A percentile compares a stretch with the other conserved stretches of the same genome.
Evolutionary conservation across 2,797 vertebrate genomes (phyloP).

Genomic region (Australoheros facetus): DNA sequence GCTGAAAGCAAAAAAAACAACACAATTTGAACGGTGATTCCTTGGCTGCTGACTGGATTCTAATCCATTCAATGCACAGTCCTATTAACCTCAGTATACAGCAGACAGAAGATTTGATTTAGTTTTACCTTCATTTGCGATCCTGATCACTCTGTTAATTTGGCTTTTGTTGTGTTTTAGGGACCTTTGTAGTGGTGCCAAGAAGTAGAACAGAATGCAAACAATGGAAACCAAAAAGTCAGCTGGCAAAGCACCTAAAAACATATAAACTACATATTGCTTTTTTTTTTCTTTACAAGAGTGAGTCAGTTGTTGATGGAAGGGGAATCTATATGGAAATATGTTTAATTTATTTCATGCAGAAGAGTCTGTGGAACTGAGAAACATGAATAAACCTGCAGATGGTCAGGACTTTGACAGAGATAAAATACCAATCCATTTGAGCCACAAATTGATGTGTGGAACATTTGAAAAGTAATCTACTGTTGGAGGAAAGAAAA

Average conservation of each 20-base stretch:
- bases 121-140: background rate
- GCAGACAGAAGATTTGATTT: background rate
- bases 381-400: background rate
- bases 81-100: conserved; percentile 16
- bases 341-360: background rate
- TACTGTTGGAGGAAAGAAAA: background rate
- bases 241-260: background rate
- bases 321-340: background rate
- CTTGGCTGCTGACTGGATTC: conserved; percentile 18
- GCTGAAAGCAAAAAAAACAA: conserved; percentile 18
- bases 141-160: background rate
- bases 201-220: background rate
- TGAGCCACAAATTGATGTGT: background rate
- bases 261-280: background rate
- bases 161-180: background rate
- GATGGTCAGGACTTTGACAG: background rate
- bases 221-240: background rate
- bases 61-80: conserved; percentile 32
- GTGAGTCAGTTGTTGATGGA: background rate
- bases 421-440: background rate
- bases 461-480: background rate
- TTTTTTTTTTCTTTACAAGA: background rate
- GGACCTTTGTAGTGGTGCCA: conserved; percentile 10
- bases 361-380: background rate
- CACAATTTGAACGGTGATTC: conserved; percentile 16